Evolutionary conservation across 2,888 invertebrate species (phyloP).

Genomic region (Choristoneura rosaceana): DNA sequence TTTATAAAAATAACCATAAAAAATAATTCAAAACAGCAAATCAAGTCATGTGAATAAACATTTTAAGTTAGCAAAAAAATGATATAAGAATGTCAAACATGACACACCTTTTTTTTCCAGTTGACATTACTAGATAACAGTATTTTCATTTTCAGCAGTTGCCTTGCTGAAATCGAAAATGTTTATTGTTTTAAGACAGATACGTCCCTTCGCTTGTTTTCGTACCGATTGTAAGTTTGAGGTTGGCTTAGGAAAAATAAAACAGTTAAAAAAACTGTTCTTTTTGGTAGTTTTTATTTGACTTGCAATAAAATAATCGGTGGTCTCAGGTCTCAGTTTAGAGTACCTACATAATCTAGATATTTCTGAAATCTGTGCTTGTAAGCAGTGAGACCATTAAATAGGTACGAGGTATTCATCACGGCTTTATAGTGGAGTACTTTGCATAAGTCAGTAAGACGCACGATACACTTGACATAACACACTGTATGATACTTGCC

Average conservation of each 20-base stretch:
- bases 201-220: conserved; percentile 39
- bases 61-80: conserved; percentile 86
- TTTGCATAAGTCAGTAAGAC: too few species aligned
- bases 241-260: conserved; percentile 21
- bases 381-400: too few species aligned
- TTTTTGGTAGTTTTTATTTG: neutral
- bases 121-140: conserved; percentile 81
- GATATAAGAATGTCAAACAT: conserved; percentile 81
- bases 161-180: conserved; percentile 73
- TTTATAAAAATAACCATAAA: conserved; percentile 82
- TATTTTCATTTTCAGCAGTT: conserved; percentile 82
- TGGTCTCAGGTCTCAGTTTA: neutral
- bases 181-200: conserved; percentile 56
- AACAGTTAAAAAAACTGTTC: neutral
- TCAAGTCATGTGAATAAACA: conserved; percentile 85
- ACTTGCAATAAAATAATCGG: neutral
- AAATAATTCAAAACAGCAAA: conserved; percentile 79
- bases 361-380: too few species aligned
- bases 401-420: too few species aligned
- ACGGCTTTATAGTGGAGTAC: too few species aligned
- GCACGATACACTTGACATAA: too few species aligned
- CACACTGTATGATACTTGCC: too few species aligned
- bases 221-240: conserved; percentile 11
- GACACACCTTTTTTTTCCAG: conserved; percentile 85
- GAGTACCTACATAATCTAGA: too few species aligned